Percentiles rank a stretch among this genome's conserved stretches.
Evolutionary conservation across 2,113 vertebrate species (phyloP).

Genomic region (Psilopsiagon aurifrons): DNA sequence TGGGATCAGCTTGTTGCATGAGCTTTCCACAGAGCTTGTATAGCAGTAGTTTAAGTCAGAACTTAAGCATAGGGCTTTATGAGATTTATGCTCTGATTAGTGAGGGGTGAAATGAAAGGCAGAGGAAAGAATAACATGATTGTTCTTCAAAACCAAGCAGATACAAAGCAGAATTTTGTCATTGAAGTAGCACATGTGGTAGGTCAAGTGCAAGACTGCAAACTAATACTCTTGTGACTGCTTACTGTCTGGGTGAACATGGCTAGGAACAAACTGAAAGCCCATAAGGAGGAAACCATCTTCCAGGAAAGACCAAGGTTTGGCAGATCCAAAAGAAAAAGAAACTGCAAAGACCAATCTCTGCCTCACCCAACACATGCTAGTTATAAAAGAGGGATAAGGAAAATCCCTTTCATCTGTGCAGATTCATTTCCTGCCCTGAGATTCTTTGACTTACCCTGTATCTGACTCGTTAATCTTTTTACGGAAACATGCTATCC

Average conservation of each 20-base stretch:
- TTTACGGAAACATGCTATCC: neutral
- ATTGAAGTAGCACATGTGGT: neutral
- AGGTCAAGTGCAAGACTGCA: neutral
- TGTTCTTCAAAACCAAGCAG: neutral
- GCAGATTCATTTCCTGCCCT: conserved; percentile 45
- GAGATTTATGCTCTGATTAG: neutral
- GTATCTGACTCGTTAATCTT: neutral
- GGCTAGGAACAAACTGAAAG: neutral
- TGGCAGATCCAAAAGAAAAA: conserved; percentile 19
- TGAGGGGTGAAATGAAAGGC: neutral
- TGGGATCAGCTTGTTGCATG: neutral
- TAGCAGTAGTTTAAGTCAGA: neutral
- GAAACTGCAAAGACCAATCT: neutral
- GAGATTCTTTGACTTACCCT: neutral
- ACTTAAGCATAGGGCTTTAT: neutral
- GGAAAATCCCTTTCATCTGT: conserved; percentile 9
- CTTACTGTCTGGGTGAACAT: neutral
- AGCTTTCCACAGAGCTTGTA: neutral
- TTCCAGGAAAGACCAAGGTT: conserved; percentile 4
- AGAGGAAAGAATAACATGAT: neutral
- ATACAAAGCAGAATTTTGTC: neutral
- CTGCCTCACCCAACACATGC: neutral
- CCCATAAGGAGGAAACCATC: neutral
- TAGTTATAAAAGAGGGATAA: neutral
- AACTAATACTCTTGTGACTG: neutral